A percentile compares a stretch with the other conserved stretches of the same genome.
Evolutionary conservation across 2,113 vertebrate genomes (phyloP).

Genomic region (Zapornia atra): DNA sequence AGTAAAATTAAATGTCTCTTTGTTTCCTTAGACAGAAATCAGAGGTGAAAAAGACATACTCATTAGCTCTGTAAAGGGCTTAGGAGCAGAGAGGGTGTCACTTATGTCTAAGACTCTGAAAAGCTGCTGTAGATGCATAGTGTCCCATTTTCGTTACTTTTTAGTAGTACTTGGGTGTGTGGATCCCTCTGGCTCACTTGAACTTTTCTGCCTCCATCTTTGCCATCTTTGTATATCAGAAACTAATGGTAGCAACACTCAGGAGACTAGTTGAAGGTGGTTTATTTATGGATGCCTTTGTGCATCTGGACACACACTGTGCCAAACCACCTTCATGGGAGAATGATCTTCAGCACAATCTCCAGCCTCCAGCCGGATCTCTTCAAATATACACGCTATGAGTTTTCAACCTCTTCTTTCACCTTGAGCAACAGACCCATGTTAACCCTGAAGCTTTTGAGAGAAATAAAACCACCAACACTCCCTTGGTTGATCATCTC

Average conservation of each 20-base stretch:
- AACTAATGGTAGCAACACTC: neutral
- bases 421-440: neutral
- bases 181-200: neutral
- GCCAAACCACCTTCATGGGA: neutral
- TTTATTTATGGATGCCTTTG: neutral
- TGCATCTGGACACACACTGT: neutral
- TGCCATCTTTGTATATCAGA: neutral
- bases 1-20: neutral
- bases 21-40: neutral
- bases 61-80: neutral
- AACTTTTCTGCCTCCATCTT: neutral
- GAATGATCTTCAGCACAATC: neutral
- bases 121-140: neutral
- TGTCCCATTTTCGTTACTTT: neutral
- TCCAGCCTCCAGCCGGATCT: neutral
- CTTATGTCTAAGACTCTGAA: neutral
- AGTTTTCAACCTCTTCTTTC: neutral
- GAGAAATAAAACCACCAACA: neutral
- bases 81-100: neutral
- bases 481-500: neutral
- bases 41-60: neutral
- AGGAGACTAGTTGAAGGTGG: neutral
- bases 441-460: neutral
- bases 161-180: neutral
- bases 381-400: neutral